Percentiles rank a stretch among this genome's conserved stretches.
Evolutionary conservation across 1,140 invertebrate genomes (phyloP).

Genomic region (Aphaenogaster floridana): DNA sequence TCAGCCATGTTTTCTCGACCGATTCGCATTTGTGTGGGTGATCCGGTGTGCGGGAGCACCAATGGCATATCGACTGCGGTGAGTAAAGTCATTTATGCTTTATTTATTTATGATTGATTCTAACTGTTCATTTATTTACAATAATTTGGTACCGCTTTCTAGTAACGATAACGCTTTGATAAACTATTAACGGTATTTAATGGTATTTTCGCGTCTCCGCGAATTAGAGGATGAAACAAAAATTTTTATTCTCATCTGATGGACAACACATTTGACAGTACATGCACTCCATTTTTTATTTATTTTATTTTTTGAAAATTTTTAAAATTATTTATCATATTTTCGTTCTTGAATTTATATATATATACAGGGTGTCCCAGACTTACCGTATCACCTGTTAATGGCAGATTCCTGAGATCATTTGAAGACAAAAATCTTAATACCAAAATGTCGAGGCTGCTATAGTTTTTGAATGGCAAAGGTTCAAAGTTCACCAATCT

Average conservation of each 20-base stretch:
- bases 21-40: neutral
- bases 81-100: constrained; percentile 37
- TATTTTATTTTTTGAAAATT: neutral
- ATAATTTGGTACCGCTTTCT: neutral
- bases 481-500: too few relatives aligned
- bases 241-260: neutral
- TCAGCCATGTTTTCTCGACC: constrained; percentile 1
- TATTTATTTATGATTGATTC: neutral
- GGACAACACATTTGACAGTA: neutral
- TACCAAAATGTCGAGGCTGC: too few relatives aligned
- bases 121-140: constrained; percentile 12
- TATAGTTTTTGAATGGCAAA: too few relatives aligned
- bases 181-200: neutral
- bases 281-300: neutral
- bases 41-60: neutral
- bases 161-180: neutral
- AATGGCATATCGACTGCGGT: neutral
- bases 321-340: neutral
- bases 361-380: too few relatives aligned
- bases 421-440: too few relatives aligned
- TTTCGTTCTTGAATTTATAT: neutral
- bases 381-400: too few relatives aligned
- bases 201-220: neutral
- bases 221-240: neutral
- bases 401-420: too few relatives aligned